Base-by-base conservation (phyloP, 2,888 invertebrate genomes). In the Clitarchus hookeri region DNA sequence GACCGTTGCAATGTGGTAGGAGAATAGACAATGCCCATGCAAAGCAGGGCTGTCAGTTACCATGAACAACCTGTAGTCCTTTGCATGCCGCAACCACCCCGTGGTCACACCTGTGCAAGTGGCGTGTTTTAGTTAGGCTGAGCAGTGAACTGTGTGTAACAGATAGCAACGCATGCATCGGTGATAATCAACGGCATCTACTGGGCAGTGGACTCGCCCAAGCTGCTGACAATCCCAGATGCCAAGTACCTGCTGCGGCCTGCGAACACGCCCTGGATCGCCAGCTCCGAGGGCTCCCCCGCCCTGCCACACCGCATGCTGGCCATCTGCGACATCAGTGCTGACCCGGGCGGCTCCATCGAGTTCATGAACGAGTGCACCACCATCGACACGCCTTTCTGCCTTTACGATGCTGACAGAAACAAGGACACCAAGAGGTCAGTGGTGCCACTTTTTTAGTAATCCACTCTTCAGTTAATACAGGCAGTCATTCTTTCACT, bases 351-450 rank as follows among this genome's bases (percentile, higher is more conserved):
- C 0, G 98, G 98, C 86, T 98, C 98, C 78, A 98, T 99, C 86
- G 99, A 99, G 91, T 99, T 99, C 91, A 99, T 99, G 99, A 98
- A 98, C 90, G 99, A 99, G 91, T 99, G 99, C 91, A 99, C 99
- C 0, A 99, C 99, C 0, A 99, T 99, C 87, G 99, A 99, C 91
- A 98, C 98, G 4, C 99, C 99, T 0, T 99, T 99, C 92, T 98
- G 98, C 91, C 94, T 99, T n/a, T 99, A 99, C 91, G 99, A 99
- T 91, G 99, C 99, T 11, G 98, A 99, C 91, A 95, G 98, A 87
- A 99, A 99, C 91, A 98, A 98, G 91, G 98, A 98, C 89, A 97
- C 97, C 0, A 98, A 98, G 90, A 97, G 96, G 94, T 95, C 8
- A 88, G 83, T 16, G 16, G 8, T 16, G 16, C 11, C 48, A 48